Base-by-base conservation (phyloP, 2,113 vertebrate species). In the Lophura nycthemera region DNA sequence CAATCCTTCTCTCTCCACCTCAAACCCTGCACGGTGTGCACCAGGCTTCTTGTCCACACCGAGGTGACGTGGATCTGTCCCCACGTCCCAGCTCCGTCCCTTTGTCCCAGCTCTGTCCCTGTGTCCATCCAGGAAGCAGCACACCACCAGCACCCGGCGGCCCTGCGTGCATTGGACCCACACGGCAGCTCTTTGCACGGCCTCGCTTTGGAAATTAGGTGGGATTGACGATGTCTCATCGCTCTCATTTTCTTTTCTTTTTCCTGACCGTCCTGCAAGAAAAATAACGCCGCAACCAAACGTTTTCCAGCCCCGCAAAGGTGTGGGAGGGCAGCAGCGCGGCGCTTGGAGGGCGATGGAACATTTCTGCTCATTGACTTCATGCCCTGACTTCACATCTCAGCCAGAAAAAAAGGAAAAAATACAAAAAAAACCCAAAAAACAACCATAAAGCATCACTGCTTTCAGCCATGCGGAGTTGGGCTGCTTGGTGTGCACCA, bases 201-300 rank as follows among this genome's bases (percentile, higher is more conserved):
- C 93, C 89, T 94, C 64, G 94, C 93, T 91, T 94, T 91, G 93
- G 93, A 87, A 92, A 92, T 90, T 71, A 89, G 91, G 91, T 8
- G 43, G 92, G 89, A 90, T 70, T 78, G 30, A 81, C 27, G 57
- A 83, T 36, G n/a, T 89, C 93, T 93, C 87, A 54, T 91, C n/a
- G 50, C 42, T 77, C 45, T 95, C 38, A 7, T 29, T 64, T 50
- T 7, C 78, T 76, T 63, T 32, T 66, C 30, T 66, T 29, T 12
- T 50, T 6, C 47, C 57, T 81, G 80, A 11, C 52, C 21, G 19
- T 36, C 86, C 63, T 16, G n/a, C 40, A 15, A 38, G 50, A 10
- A 36, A 47, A 18, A 11, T 25, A 0, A 48, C 43, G 59, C 76
- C 48, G 54, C 81, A 38, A 34, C 5, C 10, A 4, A 12, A 8